Conservation (phyloP, 2,888 invertebrate species). For the Pseudococcus viburni region DNA sequence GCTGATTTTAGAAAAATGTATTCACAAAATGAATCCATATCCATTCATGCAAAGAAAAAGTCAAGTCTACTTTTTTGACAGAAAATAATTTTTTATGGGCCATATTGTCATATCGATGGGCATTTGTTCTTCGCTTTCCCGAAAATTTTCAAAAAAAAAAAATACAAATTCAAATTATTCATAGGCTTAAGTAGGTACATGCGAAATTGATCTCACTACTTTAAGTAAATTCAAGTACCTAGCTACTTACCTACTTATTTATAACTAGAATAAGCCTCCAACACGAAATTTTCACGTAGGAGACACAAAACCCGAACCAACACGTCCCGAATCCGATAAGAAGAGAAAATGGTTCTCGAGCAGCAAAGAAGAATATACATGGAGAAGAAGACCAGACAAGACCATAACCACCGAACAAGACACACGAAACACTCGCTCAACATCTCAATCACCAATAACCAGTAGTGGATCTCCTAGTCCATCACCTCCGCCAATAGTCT, state of each 20-base stretch:
- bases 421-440: background rate
- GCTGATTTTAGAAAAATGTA: no score
- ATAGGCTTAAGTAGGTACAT: no score
- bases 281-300: background rate
- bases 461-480: constrained; percentile 34
- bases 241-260: background rate
- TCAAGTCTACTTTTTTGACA: no score
- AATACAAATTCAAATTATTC: no score
- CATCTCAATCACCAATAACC: constrained; percentile 27
- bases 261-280: background rate
- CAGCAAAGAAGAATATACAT: constrained; percentile 14
- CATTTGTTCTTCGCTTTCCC: no score
- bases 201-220: no score
- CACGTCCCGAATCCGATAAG: constrained; percentile 11
- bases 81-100: no score
- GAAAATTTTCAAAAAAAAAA: no score
- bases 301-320: background rate
- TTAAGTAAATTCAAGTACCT: no score
- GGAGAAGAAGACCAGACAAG: constrained; percentile 24
- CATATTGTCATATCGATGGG: no score
- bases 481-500: constrained; percentile 14
- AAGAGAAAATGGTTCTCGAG: constrained; percentile 30
- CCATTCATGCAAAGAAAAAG: no score
- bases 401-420: constrained; percentile 17
- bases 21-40: no score